Evolutionary conservation across 2,888 invertebrate species (phyloP), one percentile per base, ranked within the genome.

Genomic region (Buathra laborator): DNA sequence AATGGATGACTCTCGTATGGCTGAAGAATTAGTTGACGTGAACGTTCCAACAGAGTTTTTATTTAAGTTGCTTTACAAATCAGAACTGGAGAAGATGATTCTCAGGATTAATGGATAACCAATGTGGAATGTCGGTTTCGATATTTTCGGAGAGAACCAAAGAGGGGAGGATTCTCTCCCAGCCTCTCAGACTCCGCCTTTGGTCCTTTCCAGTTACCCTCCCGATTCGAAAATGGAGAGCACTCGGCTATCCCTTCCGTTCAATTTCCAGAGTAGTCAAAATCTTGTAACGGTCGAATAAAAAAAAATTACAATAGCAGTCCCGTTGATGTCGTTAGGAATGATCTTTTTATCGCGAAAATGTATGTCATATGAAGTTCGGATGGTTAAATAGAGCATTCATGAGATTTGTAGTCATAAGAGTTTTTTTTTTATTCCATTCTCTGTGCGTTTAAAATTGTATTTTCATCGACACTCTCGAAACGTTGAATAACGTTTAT

Each of bases 21-120:
- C 75, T 16, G 24, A 81, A 59, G 81, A 75, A 81, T 84, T 79
- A 78, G 75, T 78, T 75, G 68, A 78, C 78, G 84, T 46, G 64
- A 74, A 46, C 72, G 44, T 29, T 29, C 10, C 9, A 24, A 29
- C 24, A 24, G 3, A 48, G 48, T 14, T 2, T 14, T 2, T 71
- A 77, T 56, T 19, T 24, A 2, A 44, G 10, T 44, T 72, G 10
- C 56, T 59, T 67, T 46, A 37, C 29, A 48, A 32, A 51, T 59
- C 16, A 2, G 67, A 46, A 32, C 14, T 51, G 9, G 1, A 16
- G 32, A 76, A 56, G 7, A 24, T 62, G 71, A 67, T 78, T 59
- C 24, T 76, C 10, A 37, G 44, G 51, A 72, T 59, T 51, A n/a
- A 62, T 48, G 48, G 48, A 44, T n/a, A 48, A 75, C 64, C 75